phyloP scores from a whole-genome alignment of 2,113 vertebrate species.

The Vulpes lagopus region DNA sequence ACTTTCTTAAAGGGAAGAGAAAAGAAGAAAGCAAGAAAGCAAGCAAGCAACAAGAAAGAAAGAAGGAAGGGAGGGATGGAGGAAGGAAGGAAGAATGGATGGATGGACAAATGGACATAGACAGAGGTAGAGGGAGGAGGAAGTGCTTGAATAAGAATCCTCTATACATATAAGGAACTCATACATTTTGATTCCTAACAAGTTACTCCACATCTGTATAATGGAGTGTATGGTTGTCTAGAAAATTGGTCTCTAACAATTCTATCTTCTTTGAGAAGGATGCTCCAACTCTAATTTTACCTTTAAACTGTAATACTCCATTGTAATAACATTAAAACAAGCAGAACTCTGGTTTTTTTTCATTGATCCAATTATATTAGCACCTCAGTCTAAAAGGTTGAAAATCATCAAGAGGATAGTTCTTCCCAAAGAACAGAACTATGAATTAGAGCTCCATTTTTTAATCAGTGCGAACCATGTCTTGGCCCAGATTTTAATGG shows the following conservation, averaged over 20 bases:
- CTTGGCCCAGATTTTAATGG: not conserved
- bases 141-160: not conserved
- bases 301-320: not conserved
- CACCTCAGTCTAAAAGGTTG: not conserved
- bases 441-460: not conserved
- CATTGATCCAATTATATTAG: not conserved
- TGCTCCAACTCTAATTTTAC: not conserved
- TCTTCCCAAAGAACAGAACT: conserved; percentile 29
- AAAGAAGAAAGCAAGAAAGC: not conserved
- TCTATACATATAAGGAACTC: not conserved
- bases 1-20: not conserved
- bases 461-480: not conserved
- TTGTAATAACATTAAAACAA: not conserved
- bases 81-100: not conserved
- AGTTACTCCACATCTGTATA: not conserved
- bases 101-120: not conserved
- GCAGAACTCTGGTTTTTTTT: not conserved
- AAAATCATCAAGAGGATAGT: not conserved
- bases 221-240: not conserved
- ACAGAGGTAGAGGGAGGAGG: not conserved
- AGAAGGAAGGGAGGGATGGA: too few relatives aligned
- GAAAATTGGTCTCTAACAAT: not conserved
- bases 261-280: not conserved
- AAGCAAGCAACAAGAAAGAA: too few relatives aligned
- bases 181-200: not conserved